Evolutionary conservation across 2,113 vertebrate species (phyloP).

Genomic region (Muntiacus reevesi): DNA sequence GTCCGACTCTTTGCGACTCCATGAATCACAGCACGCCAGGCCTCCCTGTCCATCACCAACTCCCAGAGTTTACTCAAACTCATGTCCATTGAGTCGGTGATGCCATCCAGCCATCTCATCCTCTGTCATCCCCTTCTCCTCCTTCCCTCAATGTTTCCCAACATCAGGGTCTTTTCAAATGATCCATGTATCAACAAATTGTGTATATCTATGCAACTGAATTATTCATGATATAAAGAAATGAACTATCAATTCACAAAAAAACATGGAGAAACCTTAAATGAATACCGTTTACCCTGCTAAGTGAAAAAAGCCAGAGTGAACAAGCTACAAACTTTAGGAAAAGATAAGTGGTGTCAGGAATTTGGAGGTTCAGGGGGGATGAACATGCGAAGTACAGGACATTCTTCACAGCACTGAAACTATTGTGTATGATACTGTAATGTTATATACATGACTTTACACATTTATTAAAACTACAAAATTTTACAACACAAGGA

Average conservation of each 20-base stretch:
- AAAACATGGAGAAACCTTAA: background rate
- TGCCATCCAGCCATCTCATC: too few relatives aligned
- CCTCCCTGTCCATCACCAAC: too few relatives aligned
- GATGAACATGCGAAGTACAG: background rate
- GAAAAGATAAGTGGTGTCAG: background rate
- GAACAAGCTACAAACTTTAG: background rate
- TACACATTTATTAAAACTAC: background rate
- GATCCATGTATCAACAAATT: background rate
- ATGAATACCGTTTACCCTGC: background rate
- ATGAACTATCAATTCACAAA: background rate
- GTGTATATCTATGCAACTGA: background rate
- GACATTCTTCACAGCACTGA: background rate
- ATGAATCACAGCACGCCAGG: too few relatives aligned
- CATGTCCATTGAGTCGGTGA: too few relatives aligned
- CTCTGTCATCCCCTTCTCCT: too few relatives aligned
- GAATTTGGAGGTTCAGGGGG: background rate
- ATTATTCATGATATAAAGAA: background rate
- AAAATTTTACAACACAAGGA: background rate
- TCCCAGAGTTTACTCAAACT: too few relatives aligned
- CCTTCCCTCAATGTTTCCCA: too few relatives aligned
- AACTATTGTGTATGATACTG: background rate
- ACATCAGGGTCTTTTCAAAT: too few relatives aligned
- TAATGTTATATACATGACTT: background rate
- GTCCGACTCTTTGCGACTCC: too few relatives aligned
- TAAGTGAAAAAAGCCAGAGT: background rate